Evolutionary conservation across 2,113 vertebrate species (phyloP).

Genomic region (Saimiri boliviensis): DNA sequence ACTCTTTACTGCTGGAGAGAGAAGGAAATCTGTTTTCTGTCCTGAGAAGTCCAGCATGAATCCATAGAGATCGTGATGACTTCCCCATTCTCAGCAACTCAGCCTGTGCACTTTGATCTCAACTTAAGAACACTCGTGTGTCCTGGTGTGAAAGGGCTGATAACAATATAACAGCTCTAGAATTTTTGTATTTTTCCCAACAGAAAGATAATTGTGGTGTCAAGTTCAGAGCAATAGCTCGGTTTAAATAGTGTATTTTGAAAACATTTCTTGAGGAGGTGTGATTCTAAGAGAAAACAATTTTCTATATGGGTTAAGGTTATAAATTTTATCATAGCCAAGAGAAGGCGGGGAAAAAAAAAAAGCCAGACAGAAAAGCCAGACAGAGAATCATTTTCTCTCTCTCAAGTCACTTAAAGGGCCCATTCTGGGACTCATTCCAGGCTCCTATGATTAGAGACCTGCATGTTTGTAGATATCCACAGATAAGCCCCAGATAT

Average conservation of each 20-base stretch:
- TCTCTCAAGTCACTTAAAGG: slow-evolving; percentile 63
- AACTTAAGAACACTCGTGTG: slow-evolving; percentile 52
- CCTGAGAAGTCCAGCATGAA: slow-evolving; percentile 18
- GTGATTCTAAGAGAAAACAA: slow-evolving; percentile 67
- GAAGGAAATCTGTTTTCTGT: slow-evolving; percentile 70
- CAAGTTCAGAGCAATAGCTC: slow-evolving; percentile 52
- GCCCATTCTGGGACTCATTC: slow-evolving; percentile 50
- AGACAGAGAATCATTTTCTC: slow-evolving; percentile 66
- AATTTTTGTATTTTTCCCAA: slow-evolving; percentile 69
- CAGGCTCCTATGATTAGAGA: slow-evolving; percentile 62
- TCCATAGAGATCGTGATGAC: slow-evolving; percentile 51
- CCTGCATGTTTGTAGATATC: slow-evolving; percentile 49
- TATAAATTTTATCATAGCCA: slow-evolving; percentile 69
- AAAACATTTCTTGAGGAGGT: slow-evolving; percentile 64
- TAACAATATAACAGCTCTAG: slow-evolving; percentile 65
- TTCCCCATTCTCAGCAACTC: slow-evolving; percentile 53
- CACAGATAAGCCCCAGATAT: slow-evolving; percentile 43
- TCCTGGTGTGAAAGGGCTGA: slow-evolving; percentile 60
- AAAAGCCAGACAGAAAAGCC: slow-evolving; percentile 24
- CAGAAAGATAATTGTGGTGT: slow-evolving; percentile 65
- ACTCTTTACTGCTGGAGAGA: slow-evolving; percentile 48
- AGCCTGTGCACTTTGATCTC: slow-evolving; percentile 68
- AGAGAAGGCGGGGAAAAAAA: background rate
- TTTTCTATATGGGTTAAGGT: slow-evolving; percentile 57
- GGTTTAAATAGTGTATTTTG: slow-evolving; percentile 60